Evolutionary conservation across 2,888 invertebrate species (phyloP).

Genomic region (Melipona beecheii): DNA sequence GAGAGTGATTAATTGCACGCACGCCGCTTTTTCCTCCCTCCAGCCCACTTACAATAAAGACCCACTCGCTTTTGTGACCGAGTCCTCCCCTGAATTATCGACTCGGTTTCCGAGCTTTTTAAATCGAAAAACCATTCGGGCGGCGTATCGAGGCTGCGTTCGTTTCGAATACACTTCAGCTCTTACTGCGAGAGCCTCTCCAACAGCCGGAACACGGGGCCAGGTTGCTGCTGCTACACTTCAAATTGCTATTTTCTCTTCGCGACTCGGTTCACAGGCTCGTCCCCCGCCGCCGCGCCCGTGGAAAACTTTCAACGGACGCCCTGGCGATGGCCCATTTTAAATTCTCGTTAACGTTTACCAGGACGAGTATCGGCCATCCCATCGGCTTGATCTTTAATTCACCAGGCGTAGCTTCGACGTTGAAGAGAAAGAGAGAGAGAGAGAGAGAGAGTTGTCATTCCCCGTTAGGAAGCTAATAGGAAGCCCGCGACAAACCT

Average conservation of each 20-base stretch:
- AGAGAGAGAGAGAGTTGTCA: slow-evolving; percentile 26
- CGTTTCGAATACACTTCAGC: slow-evolving; percentile 25
- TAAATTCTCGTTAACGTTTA: slow-evolving; percentile 49
- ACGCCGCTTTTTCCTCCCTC: slow-evolving; percentile 1
- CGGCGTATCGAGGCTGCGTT: slow-evolving; percentile 27
- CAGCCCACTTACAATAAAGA: slow-evolving; percentile 9
- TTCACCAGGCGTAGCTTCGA: slow-evolving; percentile 26
- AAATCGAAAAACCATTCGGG: slow-evolving; percentile 31
- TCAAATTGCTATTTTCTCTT: slow-evolving; percentile 50
- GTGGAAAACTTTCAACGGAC: slow-evolving; percentile 22
- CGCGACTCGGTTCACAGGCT: slow-evolving; percentile 36
- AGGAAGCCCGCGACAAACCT: background rate
- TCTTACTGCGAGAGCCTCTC: background rate
- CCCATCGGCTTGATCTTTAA: slow-evolving; percentile 35
- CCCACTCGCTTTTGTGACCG: slow-evolving; percentile 3
- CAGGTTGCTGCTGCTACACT: slow-evolving; percentile 22
- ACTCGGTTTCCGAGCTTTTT: slow-evolving; percentile 14
- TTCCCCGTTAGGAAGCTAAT: slow-evolving; percentile 23
- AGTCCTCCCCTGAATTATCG: slow-evolving; percentile 25
- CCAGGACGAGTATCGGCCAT: background rate
- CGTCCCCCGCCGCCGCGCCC: slow-evolving; percentile 15
- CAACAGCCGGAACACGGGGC: slow-evolving; percentile 26
- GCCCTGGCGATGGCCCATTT: slow-evolving; percentile 27
- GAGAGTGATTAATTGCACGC: slow-evolving; percentile 34
- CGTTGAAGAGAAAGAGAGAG: background rate